Evolutionary conservation across 2,113 vertebrate species (phyloP).

Genomic region (Porphyrio hochstetteri): DNA sequence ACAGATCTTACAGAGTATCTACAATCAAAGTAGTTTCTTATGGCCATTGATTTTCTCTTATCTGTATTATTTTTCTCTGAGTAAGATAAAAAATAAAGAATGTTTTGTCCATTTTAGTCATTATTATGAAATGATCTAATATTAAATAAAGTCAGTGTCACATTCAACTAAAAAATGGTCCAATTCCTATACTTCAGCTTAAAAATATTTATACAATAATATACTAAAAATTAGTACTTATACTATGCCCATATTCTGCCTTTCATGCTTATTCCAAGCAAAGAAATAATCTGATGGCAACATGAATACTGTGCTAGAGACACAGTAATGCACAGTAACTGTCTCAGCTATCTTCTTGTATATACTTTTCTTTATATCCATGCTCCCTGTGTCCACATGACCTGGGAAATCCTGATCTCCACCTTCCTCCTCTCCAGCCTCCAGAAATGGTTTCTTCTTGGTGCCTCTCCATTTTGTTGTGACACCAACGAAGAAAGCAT

Average conservation of each 20-base stretch:
- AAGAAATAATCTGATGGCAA: neutral
- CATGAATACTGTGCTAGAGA: neutral
- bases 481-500: neutral
- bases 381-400: neutral
- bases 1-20: neutral
- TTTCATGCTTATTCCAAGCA: neutral
- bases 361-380: neutral
- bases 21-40: rapidly evolving
- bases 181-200: neutral
- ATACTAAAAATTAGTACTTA: neutral
- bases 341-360: neutral
- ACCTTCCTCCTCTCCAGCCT: neutral
- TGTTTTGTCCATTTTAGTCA: neutral
- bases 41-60: neutral
- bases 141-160: neutral
- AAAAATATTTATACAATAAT: neutral
- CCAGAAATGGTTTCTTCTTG: neutral
- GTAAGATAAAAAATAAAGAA: neutral
- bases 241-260: neutral
- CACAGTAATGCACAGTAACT: neutral
- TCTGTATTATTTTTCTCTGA: neutral
- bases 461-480: neutral
- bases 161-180: neutral
- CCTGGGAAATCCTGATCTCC: neutral
- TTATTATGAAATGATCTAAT: neutral